Conservation (phyloP, 2,797 vertebrate genomes). For the Lepidocolaptes lacrymiger region DNA sequence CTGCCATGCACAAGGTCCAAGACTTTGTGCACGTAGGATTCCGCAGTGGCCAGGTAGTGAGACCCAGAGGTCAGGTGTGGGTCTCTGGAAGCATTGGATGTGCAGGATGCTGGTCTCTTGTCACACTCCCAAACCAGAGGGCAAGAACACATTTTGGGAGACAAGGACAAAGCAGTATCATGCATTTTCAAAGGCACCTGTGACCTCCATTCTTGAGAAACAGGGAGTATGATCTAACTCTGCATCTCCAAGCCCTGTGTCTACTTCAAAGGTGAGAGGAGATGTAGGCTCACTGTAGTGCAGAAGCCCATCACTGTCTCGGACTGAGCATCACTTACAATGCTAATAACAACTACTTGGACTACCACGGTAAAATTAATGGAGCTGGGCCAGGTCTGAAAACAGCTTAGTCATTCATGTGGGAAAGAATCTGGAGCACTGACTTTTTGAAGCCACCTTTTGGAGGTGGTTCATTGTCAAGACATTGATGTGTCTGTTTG, state of each 20-base stretch:
- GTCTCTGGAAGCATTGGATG: not conserved
- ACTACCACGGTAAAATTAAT: not conserved
- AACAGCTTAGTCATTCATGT: not conserved
- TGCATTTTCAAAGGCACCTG: not conserved
- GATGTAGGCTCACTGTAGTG: not conserved
- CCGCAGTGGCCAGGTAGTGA: not conserved
- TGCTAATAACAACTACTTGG: not conserved
- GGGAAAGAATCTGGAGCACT: fast-evolving
- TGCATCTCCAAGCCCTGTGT: not conserved
- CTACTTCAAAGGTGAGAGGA: not conserved
- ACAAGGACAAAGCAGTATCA: not conserved
- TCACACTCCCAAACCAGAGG: not conserved
- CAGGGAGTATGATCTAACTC: not conserved
- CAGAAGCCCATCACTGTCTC: not conserved
- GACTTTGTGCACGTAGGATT: not conserved
- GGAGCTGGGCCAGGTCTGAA: not conserved
- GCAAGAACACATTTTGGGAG: not conserved
- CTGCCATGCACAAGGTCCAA: not conserved
- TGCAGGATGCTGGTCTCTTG: not conserved
- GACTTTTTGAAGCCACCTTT: not conserved
- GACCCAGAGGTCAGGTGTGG: not conserved
- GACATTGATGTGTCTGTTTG: not conserved
- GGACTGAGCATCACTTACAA: not conserved
- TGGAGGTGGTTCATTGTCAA: not conserved
- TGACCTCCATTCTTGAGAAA: not conserved